A percentile compares a stretch with the other conserved stretches of the same genome.
Conservation (phyloP, 2,797 vertebrate genomes). For the Spea hammondii region DNA sequence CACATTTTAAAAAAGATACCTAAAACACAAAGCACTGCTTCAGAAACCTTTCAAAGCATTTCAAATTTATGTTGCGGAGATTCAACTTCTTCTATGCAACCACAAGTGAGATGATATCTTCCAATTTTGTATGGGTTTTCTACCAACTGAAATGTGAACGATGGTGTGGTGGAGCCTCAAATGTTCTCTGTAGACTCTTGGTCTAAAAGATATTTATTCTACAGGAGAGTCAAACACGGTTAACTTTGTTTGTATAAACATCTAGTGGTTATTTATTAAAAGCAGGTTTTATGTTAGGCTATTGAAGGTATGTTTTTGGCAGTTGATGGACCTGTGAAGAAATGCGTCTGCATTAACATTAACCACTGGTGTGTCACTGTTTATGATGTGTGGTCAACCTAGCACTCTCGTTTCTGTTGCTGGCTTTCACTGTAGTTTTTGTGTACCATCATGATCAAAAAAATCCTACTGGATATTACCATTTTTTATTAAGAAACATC, state of each 20-base stretch:
- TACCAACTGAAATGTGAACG: constrained; percentile 59
- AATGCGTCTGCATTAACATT: constrained; percentile 64
- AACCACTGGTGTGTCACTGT: constrained; percentile 59
- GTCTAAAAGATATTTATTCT: constrained; percentile 69
- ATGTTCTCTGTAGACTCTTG: constrained; percentile 61
- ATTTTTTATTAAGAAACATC: no score
- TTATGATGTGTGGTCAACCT: constrained; percentile 52
- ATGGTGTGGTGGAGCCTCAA: constrained; percentile 49
- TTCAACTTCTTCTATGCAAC: constrained; percentile 60
- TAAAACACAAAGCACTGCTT: constrained; percentile 18
- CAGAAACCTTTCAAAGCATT: constrained; percentile 49
- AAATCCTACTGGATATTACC: neutral
- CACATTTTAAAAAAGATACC: neutral
- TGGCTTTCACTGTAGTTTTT: constrained; percentile 9
- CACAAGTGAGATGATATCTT: constrained; percentile 54
- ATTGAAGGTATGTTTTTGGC: constrained; percentile 71
- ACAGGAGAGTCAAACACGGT: constrained; percentile 66
- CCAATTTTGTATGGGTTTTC: constrained; percentile 57
- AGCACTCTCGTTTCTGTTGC: constrained; percentile 25
- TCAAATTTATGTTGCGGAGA: constrained; percentile 56
- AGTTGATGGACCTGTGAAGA: constrained; percentile 65
- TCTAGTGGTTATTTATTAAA: constrained; percentile 78
- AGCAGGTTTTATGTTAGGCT: constrained; percentile 72
- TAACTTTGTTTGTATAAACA: constrained; percentile 68
- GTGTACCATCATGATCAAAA: constrained; percentile 1